Base-by-base conservation (phyloP, 2,113 vertebrate species). In the Sus scrofa region DNA sequence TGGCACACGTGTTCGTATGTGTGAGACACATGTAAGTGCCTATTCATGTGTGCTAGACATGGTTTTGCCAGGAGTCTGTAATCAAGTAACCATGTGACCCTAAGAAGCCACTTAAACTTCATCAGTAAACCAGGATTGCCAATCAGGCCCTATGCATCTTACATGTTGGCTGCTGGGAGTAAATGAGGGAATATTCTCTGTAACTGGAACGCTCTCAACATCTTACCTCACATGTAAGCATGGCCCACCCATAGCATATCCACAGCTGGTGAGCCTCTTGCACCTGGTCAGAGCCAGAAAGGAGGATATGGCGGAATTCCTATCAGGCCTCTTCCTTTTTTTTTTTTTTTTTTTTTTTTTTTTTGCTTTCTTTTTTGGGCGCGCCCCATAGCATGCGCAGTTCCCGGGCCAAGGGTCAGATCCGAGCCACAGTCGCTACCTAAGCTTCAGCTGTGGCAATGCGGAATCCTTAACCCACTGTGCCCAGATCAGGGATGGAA, bases 101-200 rank as follows among this genome's bases (percentile, higher is more conserved):
- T 32, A 83, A 81, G 54, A 54, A 68, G 6, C 67, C 94, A 83
- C 70, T 70, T 83, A 27, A 32, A 81, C 81, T 93, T 81, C 86
- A 39, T 70, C 77, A 71, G 22, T 34, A 39, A 86, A 34, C 50
- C 63, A 62, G 54, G 52, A 50, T 37, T 27, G 63, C 30, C 26
- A 60, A 60, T 4, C 22, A 54, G 92, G 74, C 10, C 52, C 60
- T 54, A 2, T 10, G 12, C 34, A 22, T 70, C 16, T 83, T n/a
- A 26, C 7, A 3, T 14, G 34, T 32, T 79, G 91, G 52, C 34
- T 68, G 34, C 58, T 63, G 30, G 32, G 44, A 86, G 39, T n/a
- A 54, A 91, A 63, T 11, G 44, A 65, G 54, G 14, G 27, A 71
- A 65, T 1, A 3, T 39, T 70, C 74, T 70, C 77, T 82, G 58